phyloP scores from a whole-genome alignment of 2,888 invertebrate species.

The Hetaerina titia region DNA sequence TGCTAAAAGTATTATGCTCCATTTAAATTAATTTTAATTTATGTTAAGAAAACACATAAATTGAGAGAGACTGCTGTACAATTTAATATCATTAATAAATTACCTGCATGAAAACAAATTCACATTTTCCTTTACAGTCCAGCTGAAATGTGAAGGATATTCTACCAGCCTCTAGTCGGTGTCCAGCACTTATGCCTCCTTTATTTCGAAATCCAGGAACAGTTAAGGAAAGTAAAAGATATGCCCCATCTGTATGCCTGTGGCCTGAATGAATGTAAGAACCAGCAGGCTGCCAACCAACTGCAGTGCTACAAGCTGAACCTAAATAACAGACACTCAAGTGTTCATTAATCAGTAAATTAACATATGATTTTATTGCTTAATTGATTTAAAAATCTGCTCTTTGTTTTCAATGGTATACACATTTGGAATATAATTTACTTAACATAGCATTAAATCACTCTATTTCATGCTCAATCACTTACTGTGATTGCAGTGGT shows the following conservation, averaged over 20 bases:
- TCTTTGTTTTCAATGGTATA: background rate
- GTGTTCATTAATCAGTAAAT: background rate
- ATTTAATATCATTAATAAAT: background rate
- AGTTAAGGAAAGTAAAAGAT: conserved; percentile 77
- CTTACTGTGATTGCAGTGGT: too few relatives aligned
- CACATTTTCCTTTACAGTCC: conserved; percentile 78
- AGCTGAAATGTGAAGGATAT: conserved; percentile 79
- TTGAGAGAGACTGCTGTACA: background rate
- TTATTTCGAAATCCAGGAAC: conserved; percentile 77
- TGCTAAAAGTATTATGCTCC: too few relatives aligned
- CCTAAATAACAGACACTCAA: conserved; percentile 68
- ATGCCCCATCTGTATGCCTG: conserved; percentile 78
- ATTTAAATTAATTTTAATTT: background rate
- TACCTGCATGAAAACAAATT: conserved; percentile 79
- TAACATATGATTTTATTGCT: too few relatives aligned
- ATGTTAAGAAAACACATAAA: background rate
- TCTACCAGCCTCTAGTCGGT: conserved; percentile 76
- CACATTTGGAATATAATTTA: background rate
- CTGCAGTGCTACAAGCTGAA: conserved; percentile 71
- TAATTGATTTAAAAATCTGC: background rate
- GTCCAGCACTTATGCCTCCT: conserved; percentile 75
- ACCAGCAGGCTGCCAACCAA: conserved; percentile 78
- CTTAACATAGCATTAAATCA: too few relatives aligned
- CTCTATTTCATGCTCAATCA: too few relatives aligned
- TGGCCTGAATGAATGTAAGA: conserved; percentile 78